A percentile compares a stretch with the other conserved stretches of the same genome.
Conservation (phyloP, 1,140 invertebrate genomes). For the Melitaea cinxia region DNA sequence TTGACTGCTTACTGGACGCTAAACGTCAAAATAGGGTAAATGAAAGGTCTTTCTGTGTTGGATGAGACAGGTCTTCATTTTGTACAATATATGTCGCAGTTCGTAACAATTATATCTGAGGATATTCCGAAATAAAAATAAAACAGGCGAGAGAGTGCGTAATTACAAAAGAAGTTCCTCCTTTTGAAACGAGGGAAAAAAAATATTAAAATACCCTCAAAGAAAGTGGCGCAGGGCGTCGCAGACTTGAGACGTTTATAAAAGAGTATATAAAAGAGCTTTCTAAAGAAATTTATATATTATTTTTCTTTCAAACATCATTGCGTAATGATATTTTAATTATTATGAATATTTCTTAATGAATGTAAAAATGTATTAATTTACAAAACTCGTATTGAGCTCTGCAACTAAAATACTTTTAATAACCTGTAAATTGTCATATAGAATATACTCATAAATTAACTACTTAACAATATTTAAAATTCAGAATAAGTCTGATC, state of each 20-base stretch:
- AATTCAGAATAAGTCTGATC: no score
- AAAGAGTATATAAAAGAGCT: not conserved
- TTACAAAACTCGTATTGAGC: not conserved
- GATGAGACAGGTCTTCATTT: not conserved
- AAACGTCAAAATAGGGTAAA: no score
- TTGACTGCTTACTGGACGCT: no score
- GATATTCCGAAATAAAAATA: constrained; percentile 10
- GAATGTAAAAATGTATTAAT: not conserved
- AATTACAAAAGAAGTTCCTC: constrained; percentile 16
- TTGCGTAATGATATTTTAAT: not conserved
- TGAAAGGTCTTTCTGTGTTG: no score
- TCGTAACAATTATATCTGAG: not conserved
- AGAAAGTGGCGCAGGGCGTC: not conserved
- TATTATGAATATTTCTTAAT: constrained; percentile 6
- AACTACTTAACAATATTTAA: no score
- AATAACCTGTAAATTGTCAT: no score
- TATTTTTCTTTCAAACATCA: constrained; percentile 7
- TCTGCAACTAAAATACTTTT: no score
- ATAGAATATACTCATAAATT: no score
- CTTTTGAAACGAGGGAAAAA: constrained; percentile 19
- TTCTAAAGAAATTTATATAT: not conserved
- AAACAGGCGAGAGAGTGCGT: constrained; percentile 13
- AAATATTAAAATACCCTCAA: constrained; percentile 13
- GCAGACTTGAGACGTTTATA: constrained; percentile 17
- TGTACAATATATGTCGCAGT: not conserved